phyloP scores from a whole-genome alignment of 1,140 invertebrate genomes.

The Pogonomyrmex barbatus region DNA sequence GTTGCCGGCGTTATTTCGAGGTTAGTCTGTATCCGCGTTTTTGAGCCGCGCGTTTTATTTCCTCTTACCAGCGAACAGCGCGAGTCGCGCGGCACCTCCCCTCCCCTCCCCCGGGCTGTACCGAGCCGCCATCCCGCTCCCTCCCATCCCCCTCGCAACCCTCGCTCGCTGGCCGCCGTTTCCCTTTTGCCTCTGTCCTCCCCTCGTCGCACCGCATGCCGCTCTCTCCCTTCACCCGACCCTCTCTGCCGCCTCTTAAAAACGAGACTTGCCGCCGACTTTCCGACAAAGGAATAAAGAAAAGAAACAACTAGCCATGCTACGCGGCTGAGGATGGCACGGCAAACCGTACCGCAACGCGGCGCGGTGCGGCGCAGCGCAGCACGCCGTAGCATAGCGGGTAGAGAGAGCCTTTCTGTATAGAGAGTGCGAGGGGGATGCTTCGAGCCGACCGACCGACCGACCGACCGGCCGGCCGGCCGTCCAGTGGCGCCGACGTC shows the following conservation, averaged over 20 bases:
- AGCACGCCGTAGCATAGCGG: slow-evolving; percentile 72
- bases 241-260: slow-evolving; percentile 77
- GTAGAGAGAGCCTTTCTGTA: slow-evolving; percentile 77
- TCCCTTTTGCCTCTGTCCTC: slow-evolving; percentile 76
- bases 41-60: slow-evolving; percentile 81
- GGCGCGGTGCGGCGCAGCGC: slow-evolving; percentile 40
- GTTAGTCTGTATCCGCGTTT: slow-evolving; percentile 79
- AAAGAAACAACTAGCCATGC: slow-evolving; percentile 85
- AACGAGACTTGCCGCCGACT: slow-evolving; percentile 85
- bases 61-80: slow-evolving; percentile 68
- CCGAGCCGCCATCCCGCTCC: slow-evolving; percentile 64
- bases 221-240: slow-evolving; percentile 36
- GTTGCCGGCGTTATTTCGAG: slow-evolving; percentile 79
- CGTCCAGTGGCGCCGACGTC: slow-evolving; percentile 78
- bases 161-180: slow-evolving; percentile 77
- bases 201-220: slow-evolving; percentile 17
- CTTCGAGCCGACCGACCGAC: slow-evolving; percentile 39
- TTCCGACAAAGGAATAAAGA: slow-evolving; percentile 86
- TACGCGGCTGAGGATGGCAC: slow-evolving; percentile 82
- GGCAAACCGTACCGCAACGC: slow-evolving; percentile 74
- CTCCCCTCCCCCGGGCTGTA: neutral
- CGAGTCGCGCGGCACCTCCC: slow-evolving; percentile 34
- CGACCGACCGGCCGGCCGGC: slow-evolving; percentile 65
- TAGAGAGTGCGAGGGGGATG: slow-evolving; percentile 72
- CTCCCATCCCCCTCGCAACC: slow-evolving; percentile 72